Percentiles rank a stretch among this genome's conserved stretches.
Evolutionary conservation across 2,888 invertebrate species (phyloP).

Genomic region (Troides oblongomaculatus): DNA sequence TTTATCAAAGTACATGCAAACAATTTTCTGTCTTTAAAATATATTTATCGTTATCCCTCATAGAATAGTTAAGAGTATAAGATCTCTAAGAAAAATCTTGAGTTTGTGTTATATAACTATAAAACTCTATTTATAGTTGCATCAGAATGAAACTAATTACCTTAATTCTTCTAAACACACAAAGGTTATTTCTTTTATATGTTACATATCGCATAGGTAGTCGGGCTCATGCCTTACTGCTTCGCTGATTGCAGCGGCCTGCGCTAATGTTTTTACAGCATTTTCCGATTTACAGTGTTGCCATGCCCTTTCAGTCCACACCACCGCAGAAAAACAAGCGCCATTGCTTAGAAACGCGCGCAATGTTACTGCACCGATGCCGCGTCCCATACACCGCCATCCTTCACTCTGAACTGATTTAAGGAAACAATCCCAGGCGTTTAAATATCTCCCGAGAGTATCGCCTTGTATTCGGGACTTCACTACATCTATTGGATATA

Average conservation of each 20-base stretch:
- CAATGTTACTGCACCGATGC: slow-evolving; percentile 87
- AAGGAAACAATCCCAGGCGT: slow-evolving; percentile 86
- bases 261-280: slow-evolving; percentile 44
- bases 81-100: not conserved
- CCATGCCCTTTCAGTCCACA: slow-evolving; percentile 85
- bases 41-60: not conserved
- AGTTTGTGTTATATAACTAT: not conserved
- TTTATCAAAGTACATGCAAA: not conserved
- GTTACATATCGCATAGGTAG: slow-evolving; percentile 54
- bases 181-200: slow-evolving; percentile 19
- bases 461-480: slow-evolving; percentile 93
- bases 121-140: not conserved
- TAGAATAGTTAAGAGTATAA: too few species aligned
- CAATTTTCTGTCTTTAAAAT: not conserved
- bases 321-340: slow-evolving; percentile 93
- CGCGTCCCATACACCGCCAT: slow-evolving; percentile 84
- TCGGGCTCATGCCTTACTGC: slow-evolving; percentile 59
- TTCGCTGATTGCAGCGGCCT: slow-evolving; percentile 54
- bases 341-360: slow-evolving; percentile 97
- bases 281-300: slow-evolving; percentile 50
- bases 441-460: slow-evolving; percentile 81
- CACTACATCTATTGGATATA: slow-evolving; percentile 94
- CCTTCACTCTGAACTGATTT: slow-evolving; percentile 87
- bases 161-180: not conserved
- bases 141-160: not conserved